Evolutionary conservation across 2,888 invertebrate genomes (phyloP).

Genomic region (Phortica okadai): DNA sequence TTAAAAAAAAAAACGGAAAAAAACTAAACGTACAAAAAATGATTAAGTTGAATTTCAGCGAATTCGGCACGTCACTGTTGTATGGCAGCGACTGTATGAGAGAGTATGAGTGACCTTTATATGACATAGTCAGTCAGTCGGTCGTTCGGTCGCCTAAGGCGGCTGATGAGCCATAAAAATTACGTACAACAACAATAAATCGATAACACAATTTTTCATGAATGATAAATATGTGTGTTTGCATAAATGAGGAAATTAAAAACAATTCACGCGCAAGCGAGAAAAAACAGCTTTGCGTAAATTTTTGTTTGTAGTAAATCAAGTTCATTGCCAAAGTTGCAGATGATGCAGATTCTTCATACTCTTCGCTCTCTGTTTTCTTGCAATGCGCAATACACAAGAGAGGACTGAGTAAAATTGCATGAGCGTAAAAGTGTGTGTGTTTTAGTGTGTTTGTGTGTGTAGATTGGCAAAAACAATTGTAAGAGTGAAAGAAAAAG

Average conservation of each 20-base stretch:
- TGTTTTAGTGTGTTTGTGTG: no score
- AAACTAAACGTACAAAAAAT: neutral
- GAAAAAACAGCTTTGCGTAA: neutral
- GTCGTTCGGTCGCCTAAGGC: neutral
- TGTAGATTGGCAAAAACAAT: no score
- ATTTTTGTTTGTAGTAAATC: constrained; percentile 36
- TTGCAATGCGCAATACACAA: no score
- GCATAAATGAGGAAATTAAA: neutral
- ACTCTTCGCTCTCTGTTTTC: no score
- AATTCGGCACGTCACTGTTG: neutral
- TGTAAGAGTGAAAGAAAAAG: no score
- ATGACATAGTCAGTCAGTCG: constrained; percentile 53
- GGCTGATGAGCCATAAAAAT: neutral
- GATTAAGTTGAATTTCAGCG: constrained; percentile 8
- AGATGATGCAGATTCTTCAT: constrained; percentile 6
- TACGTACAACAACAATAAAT: neutral
- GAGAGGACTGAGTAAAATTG: no score
- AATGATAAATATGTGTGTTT: neutral
- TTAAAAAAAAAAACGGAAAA: neutral
- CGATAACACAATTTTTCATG: constrained; percentile 15
- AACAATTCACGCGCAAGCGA: neutral
- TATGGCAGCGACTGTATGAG: neutral
- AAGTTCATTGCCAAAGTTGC: constrained; percentile 62
- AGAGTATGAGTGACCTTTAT: constrained; percentile 58
- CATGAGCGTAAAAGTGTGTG: no score